A percentile compares a stretch with the other conserved stretches of the same genome.
These are phyloP conservation scores for Zosterops japonicus DNA, from an alignment of 2,113 vertebrate genomes.

Conservation along the genomic window DNA sequence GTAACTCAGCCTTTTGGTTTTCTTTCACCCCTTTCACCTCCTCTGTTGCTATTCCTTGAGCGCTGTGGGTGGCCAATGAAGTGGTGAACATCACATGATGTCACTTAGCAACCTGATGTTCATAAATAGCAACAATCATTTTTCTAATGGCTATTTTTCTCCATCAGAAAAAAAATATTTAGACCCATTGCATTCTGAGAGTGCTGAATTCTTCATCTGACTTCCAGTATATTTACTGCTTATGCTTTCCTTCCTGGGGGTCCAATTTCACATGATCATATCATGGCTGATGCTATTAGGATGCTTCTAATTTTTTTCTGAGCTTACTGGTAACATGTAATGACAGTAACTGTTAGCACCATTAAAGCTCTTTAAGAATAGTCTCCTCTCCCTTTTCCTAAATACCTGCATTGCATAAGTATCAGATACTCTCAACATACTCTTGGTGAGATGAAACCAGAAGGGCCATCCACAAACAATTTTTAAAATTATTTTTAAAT, in stretches of 20 bases:
- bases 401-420: background rate
- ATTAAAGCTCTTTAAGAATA: background rate
- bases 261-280: constrained; percentile 14
- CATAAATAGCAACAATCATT: constrained; percentile 74
- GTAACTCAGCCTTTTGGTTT: constrained; percentile 43
- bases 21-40: constrained; percentile 24
- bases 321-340: constrained; percentile 11
- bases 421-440: background rate
- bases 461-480: background rate
- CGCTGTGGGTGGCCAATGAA: constrained; percentile 66
- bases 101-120: constrained; percentile 78
- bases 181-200: constrained; percentile 15
- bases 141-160: constrained; percentile 55
- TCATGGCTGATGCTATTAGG: constrained; percentile 22
- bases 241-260: background rate
- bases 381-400: background rate
- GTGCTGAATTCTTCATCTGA: constrained; percentile 15
- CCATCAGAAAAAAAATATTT: constrained; percentile 59
- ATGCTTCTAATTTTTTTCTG: constrained; percentile 36
- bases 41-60: constrained; percentile 60
- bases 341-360: background rate
- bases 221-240: constrained; percentile 41
- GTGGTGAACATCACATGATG: constrained; percentile 48
- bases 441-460: background rate
- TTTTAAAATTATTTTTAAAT: background rate